A percentile compares a stretch with the other conserved stretches of the same genome.
Conservation (phyloP, 2,888 invertebrate genomes). For the Buathra laborator region DNA sequence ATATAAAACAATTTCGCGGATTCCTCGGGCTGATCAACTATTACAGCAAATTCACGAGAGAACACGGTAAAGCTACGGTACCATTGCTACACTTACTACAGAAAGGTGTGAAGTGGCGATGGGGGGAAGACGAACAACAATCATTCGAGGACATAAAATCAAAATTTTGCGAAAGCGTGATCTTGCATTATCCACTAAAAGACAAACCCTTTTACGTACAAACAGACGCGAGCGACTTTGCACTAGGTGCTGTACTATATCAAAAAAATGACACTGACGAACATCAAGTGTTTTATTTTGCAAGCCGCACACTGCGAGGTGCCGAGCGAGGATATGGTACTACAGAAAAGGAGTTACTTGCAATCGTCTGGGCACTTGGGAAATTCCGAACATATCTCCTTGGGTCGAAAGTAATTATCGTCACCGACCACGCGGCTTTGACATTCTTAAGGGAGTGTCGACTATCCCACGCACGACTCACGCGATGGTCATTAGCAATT, state of each 20-base stretch:
- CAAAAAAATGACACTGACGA: background rate
- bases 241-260: background rate
- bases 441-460: background rate
- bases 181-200: background rate
- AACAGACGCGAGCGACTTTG: background rate
- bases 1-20: constrained; percentile 28
- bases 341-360: background rate
- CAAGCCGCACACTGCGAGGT: background rate
- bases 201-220: background rate
- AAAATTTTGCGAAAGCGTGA: background rate
- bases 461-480: background rate
- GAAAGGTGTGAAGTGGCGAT: background rate
- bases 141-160: background rate
- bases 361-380: background rate
- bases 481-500: background rate
- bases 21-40: background rate
- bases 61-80: background rate
- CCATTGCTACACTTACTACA: background rate
- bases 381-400: background rate
- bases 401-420: background rate
- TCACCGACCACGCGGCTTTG: background rate
- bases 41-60: background rate
- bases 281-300: background rate
- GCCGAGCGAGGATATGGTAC: background rate
- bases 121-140: background rate